Conservation (phyloP, 2,797 vertebrate species). For the Vireo griseus region DNA sequence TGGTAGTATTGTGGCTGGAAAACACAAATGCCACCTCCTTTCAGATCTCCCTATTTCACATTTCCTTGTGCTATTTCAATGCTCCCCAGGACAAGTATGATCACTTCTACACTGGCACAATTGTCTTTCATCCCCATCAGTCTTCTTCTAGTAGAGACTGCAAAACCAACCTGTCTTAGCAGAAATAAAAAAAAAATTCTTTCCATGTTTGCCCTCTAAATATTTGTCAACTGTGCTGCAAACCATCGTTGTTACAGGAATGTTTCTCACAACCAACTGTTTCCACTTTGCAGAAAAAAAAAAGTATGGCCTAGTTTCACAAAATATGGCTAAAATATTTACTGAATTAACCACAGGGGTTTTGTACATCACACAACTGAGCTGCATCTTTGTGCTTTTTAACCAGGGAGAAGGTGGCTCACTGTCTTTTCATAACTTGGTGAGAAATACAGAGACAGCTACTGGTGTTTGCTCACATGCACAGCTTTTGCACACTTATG, state of each 20-base stretch:
- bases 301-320: background rate
- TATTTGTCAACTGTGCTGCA: background rate
- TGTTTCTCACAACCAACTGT: background rate
- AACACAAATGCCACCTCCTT: background rate
- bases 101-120: background rate
- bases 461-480: background rate
- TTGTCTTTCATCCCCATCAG: background rate
- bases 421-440: background rate
- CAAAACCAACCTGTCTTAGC: background rate
- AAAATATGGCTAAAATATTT: background rate
- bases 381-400: background rate
- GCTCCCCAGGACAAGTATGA: background rate
- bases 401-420: background rate
- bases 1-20: background rate
- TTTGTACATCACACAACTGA: background rate
- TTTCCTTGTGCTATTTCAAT: background rate
- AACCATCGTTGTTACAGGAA: background rate
- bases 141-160: background rate
- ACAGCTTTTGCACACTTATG: background rate
- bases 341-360: background rate
- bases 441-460: background rate
- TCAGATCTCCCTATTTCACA: background rate
- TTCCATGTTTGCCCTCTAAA: background rate
- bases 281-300: background rate
- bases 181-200: background rate